Evolutionary conservation across 1,140 invertebrate genomes (phyloP), one percentile per base, ranked within the genome.

Genomic region (Olivierus martensii): DNA sequence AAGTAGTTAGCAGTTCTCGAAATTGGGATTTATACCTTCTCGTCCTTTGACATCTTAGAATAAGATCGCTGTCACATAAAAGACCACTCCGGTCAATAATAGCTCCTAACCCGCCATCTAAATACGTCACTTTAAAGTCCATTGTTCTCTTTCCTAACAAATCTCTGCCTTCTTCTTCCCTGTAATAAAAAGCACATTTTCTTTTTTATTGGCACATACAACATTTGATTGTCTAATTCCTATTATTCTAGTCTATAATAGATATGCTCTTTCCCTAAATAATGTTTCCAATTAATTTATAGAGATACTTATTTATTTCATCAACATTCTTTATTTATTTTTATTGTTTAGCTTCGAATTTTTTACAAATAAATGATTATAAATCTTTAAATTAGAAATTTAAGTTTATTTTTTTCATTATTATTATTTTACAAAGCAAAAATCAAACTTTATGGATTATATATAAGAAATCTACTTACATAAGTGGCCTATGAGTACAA

Each of bases 51-150:
- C 62, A 60, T 21, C 56, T 53, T 14, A 60, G 48, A n/a, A 56
- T 50, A 43, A 58, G 53, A 21, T 62, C 58, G 39, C 54, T 55
- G 28, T 60, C 56, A 11, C 58, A 45, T 21, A 59, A 18, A 41
- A 61, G 52, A 7, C 57, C 53, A 18, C 47, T 57, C 21, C 56
- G 39, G n/a, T 57, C 56, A 37, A 28, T 57, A 42, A 57, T 51
- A 10, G 51, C 21, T 15, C 43, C 56, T 47, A 93, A 71, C 3
- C 88, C 88, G 0, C 87, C 87, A 64, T 93, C 89, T 61, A 91
- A 74, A 67, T 97, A 97, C 63, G 90, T 94, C 17, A 95, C 88
- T 77, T 97, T 97, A 66, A 96, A 97, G 68, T 96, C 92, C 85
- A 94, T 95, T 1, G 91, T 96, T 51, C 93, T 78, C 69, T 96